Evolutionary conservation across 2,113 vertebrate genomes (phyloP).

Genomic region (Anoura caudifer): DNA sequence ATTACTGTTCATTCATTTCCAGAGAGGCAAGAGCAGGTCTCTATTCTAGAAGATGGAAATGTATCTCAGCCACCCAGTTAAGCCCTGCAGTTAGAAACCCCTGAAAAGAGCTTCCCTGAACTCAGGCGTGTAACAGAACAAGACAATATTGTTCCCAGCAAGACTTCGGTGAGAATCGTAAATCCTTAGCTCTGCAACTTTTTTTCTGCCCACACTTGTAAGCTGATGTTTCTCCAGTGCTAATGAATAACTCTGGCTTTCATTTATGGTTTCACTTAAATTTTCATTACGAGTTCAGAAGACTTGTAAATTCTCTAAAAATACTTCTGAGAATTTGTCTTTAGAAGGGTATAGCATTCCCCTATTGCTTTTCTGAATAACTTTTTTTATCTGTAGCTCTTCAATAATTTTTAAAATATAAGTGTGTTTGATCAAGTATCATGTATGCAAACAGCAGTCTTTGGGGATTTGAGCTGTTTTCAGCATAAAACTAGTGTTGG

Average conservation of each 20-base stretch:
- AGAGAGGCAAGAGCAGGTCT: constrained; percentile 24
- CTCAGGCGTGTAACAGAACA: not conserved
- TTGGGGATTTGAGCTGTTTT: not conserved
- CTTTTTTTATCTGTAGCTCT: not conserved
- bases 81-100: not conserved
- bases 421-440: constrained; percentile 4
- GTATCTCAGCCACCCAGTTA: not conserved
- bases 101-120: not conserved
- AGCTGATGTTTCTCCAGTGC: not conserved
- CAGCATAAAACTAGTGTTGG: not conserved
- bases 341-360: not conserved
- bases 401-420: constrained; percentile 21
- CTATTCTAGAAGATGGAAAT: constrained; percentile 35
- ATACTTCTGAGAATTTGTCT: not conserved
- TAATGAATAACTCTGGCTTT: constrained; percentile 47
- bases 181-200: constrained; percentile 37
- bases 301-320: not conserved
- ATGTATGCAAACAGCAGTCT: not conserved
- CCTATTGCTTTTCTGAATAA: constrained; percentile 17
- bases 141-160: not conserved
- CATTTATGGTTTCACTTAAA: constrained; percentile 44
- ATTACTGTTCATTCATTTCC: constrained; percentile 64
- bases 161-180: not conserved
- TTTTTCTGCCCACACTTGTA: constrained; percentile 31
- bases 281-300: constrained; percentile 22